Evolutionary conservation across 2,797 vertebrate genomes (phyloP).

Genomic region (Fistularia tabacaria): DNA sequence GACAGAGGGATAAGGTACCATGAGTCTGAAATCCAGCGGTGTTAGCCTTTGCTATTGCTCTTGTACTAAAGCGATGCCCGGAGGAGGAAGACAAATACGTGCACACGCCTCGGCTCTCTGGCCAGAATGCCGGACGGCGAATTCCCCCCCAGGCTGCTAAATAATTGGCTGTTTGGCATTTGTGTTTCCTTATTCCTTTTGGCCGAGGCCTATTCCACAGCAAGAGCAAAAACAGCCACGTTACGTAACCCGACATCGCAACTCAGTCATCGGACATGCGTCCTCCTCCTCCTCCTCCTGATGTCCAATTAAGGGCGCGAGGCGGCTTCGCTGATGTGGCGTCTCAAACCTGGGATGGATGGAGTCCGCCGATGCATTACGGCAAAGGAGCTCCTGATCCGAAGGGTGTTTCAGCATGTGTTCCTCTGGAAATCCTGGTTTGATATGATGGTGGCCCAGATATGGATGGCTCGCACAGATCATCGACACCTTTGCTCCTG

Average conservation of each 20-base stretch:
- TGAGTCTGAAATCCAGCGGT: background rate
- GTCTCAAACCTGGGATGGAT: too few relatives aligned
- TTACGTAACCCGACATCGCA: constrained; percentile 48
- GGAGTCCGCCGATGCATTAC: too few relatives aligned
- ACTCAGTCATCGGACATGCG: constrained; percentile 30
- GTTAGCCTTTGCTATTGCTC: constrained; percentile 14
- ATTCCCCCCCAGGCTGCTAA: constrained; percentile 58
- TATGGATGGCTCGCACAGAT: too few relatives aligned
- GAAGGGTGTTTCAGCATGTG: too few relatives aligned
- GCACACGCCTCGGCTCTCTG: constrained; percentile 22
- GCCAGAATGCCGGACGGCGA: constrained; percentile 46
- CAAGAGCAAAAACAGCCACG: constrained; percentile 21
- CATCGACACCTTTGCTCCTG: too few relatives aligned
- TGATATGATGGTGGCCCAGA: too few relatives aligned
- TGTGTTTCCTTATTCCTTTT: constrained; percentile 46
- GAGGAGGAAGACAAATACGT: constrained; percentile 29
- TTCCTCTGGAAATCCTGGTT: too few relatives aligned
- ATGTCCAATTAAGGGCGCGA: too few relatives aligned
- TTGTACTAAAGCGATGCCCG: constrained; percentile 22
- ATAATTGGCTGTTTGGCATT: constrained; percentile 72
- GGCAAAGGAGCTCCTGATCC: too few relatives aligned
- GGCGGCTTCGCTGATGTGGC: too few relatives aligned
- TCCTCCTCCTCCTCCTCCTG: background rate
- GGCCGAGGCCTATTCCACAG: constrained; percentile 38
- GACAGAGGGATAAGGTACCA: too few relatives aligned